Evolutionary conservation across 1,140 invertebrate species (phyloP).

Genomic region (Apis mellifera): Amel_HAv3.1 CM009945.2:4808001-4808500

Average conservation of each 20-base stretch:
- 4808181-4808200: background rate
- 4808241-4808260: background rate
- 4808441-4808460: no score
- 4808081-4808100: no score
- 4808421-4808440: background rate
- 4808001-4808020: no score
- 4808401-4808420: background rate
- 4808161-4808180: no score
- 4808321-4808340: constrained; percentile 11
- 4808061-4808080: no score
- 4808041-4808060: no score
- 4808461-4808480: no score
- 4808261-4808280: background rate
- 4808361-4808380: constrained; percentile 3
- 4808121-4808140: no score
- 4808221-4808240: background rate
- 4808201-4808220: background rate
- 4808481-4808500: no score
- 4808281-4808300: background rate
- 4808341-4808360: constrained; percentile 36
- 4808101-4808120: no score
- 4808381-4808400: constrained; percentile 14
- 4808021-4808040: no score
- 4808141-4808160: no score
- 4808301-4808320: background rate